A percentile compares a stretch with the other conserved stretches of the same genome.
Evolutionary conservation across 2,888 invertebrate genomes (phyloP).

Genomic region (Hydroisotoma schaefferi): DNA sequence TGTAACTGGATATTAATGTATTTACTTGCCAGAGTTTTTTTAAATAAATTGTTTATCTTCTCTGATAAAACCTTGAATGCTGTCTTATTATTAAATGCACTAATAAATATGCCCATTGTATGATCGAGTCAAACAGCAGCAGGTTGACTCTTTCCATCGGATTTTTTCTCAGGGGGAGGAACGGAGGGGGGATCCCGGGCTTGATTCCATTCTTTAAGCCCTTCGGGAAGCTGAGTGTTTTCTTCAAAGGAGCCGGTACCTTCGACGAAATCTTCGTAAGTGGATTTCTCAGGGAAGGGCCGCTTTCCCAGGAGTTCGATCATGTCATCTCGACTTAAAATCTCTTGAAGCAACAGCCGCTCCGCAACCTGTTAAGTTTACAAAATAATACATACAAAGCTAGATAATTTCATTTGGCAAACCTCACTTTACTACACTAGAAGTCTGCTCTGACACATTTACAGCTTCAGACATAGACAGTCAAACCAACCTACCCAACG

Average conservation of each 20-base stretch:
- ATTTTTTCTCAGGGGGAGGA: constrained; percentile 25
- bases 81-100: too few species aligned
- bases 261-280: constrained; percentile 99
- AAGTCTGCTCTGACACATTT: too few species aligned
- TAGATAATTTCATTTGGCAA: too few species aligned
- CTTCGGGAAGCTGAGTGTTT: constrained; percentile 89
- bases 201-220: constrained; percentile 87
- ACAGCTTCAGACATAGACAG: too few species aligned
- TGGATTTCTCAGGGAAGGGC: constrained; percentile 97
- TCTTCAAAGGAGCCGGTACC: constrained; percentile 97
- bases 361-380: constrained; percentile 56
- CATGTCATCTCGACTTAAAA: constrained; percentile 94
- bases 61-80: too few species aligned
- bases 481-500: too few species aligned
- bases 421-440: too few species aligned
- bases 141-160: constrained; percentile 30
- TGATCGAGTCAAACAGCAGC: constrained; percentile 34
- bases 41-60: too few species aligned
- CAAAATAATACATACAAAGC: not conserved
- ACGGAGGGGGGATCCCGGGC: constrained; percentile 26
- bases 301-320: constrained; percentile 88
- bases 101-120: too few species aligned
- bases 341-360: constrained; percentile 86
- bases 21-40: too few species aligned
- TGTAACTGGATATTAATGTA: too few species aligned